Conservation (phyloP, 2,113 vertebrate species). For the Pelodiscus sinensis region DNA sequence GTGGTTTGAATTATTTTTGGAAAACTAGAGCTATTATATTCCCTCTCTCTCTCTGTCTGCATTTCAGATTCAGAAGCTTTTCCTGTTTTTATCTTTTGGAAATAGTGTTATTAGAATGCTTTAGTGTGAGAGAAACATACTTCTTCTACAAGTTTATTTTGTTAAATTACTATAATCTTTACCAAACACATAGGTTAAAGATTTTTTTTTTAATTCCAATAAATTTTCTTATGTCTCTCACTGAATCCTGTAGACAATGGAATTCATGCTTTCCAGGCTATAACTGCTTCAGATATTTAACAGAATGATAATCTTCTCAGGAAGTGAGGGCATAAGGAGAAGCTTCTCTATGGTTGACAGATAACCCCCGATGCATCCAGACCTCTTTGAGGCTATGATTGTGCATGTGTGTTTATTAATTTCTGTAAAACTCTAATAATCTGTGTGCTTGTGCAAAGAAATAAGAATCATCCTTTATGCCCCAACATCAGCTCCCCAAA, state of each 20-base stretch:
- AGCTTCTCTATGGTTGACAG: neutral
- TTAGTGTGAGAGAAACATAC: slow-evolving; percentile 20
- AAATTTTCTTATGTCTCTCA: neutral
- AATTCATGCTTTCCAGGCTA: neutral
- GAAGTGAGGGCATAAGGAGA: neutral
- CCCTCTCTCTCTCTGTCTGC: rapidly evolving
- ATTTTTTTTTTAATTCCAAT: neutral
- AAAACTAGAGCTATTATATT: slow-evolving; percentile 9
- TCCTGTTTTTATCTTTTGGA: slow-evolving; percentile 44
- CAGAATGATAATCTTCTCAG: neutral
- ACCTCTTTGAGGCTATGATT: neutral
- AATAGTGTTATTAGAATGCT: slow-evolving; percentile 31
- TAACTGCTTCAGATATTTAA: neutral
- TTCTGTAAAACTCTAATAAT: rapidly evolving
- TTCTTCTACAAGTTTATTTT: slow-evolving; percentile 11
- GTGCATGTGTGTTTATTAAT: neutral
- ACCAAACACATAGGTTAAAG: neutral
- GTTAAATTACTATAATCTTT: slow-evolving; percentile 15
- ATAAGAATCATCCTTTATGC: neutral
- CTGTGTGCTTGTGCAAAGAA: neutral
- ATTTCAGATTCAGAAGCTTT: slow-evolving; percentile 37
- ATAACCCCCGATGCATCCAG: rapidly evolving
- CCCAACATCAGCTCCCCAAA: neutral
- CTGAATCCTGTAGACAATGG: neutral
- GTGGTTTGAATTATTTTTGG: slow-evolving; percentile 50